Conservation (phyloP, 2,113 vertebrate species). For the Xyrauchen texanus region DNA sequence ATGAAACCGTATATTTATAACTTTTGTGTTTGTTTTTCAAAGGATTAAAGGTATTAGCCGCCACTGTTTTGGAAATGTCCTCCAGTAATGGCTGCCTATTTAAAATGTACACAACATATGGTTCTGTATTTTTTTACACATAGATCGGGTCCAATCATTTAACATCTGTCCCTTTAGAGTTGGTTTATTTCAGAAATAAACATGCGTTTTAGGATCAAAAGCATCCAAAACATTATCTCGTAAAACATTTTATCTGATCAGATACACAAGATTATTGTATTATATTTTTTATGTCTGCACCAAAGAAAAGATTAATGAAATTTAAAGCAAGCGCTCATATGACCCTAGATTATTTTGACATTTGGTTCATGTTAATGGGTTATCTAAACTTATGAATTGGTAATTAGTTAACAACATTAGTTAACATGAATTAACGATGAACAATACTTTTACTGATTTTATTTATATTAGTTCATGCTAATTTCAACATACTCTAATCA, state of each 20-base stretch:
- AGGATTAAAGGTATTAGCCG: conserved; percentile 37
- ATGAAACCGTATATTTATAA: conserved; percentile 10
- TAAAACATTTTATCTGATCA: conserved; percentile 53
- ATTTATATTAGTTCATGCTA: too few relatives aligned
- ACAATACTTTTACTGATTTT: too few relatives aligned
- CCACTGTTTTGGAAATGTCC: conserved; percentile 38
- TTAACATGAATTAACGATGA: too few relatives aligned
- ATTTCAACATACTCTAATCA: too few relatives aligned
- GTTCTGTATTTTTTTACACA: conserved; percentile 17
- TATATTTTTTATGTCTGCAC: too few relatives aligned
- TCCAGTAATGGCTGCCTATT: conserved; percentile 14
- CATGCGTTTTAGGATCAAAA: conserved; percentile 50
- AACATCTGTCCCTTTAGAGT: conserved; percentile 54
- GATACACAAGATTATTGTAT: conserved; percentile 54
- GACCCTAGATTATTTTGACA: too few relatives aligned
- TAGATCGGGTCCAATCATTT: conserved; percentile 43
- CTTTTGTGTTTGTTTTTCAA: not conserved
- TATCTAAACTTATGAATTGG: too few relatives aligned
- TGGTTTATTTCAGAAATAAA: conserved; percentile 64
- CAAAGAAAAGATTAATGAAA: too few relatives aligned
- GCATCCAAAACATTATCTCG: too few relatives aligned
- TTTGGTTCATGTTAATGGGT: too few relatives aligned
- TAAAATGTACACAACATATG: conserved; percentile 17
- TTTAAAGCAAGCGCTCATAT: too few relatives aligned
- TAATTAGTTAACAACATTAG: too few relatives aligned